Evolutionary conservation across 2,888 invertebrate genomes (phyloP).

Genomic region (Tortricodes alternella): DNA sequence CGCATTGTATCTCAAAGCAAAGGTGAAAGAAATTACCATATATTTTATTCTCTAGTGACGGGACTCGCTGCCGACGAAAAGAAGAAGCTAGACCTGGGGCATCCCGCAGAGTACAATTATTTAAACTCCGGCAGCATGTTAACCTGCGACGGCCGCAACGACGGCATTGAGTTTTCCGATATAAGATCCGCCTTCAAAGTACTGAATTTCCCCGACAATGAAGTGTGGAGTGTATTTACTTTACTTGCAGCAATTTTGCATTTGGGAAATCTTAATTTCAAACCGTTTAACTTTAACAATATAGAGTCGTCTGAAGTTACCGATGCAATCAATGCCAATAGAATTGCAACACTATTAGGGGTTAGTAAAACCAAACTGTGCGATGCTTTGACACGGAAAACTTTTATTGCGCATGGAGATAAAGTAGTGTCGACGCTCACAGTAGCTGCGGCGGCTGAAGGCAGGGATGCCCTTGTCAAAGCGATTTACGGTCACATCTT

Average conservation of each 20-base stretch:
- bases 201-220: conserved; percentile 91
- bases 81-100: conserved; percentile 87
- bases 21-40: conserved; percentile 97
- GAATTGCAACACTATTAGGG: conserved; percentile 88
- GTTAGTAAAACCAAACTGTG: conserved; percentile 87
- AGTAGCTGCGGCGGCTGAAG: conserved; percentile 90
- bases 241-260: conserved; percentile 94
- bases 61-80: conserved; percentile 92
- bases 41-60: conserved; percentile 95
- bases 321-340: conserved; percentile 86
- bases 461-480: conserved; percentile 96
- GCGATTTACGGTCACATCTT: conserved; percentile 96
- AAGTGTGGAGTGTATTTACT: conserved; percentile 92
- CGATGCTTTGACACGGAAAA: conserved; percentile 92
- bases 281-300: conserved; percentile 88
- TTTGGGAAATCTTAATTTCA: conserved; percentile 95
- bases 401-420: conserved; percentile 92
- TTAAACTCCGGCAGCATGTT: conserved; percentile 90
- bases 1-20: conserved; percentile 94
- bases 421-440: conserved; percentile 89
- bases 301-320: conserved; percentile 94
- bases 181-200: conserved; percentile 97
- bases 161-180: conserved; percentile 92
- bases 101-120: conserved; percentile 90
- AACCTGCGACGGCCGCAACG: conserved; percentile 91